These are phyloP conservation scores for Ciconia boyciana DNA, from an alignment of 2,113 vertebrate genomes.

Conservation along the genomic window DNA sequence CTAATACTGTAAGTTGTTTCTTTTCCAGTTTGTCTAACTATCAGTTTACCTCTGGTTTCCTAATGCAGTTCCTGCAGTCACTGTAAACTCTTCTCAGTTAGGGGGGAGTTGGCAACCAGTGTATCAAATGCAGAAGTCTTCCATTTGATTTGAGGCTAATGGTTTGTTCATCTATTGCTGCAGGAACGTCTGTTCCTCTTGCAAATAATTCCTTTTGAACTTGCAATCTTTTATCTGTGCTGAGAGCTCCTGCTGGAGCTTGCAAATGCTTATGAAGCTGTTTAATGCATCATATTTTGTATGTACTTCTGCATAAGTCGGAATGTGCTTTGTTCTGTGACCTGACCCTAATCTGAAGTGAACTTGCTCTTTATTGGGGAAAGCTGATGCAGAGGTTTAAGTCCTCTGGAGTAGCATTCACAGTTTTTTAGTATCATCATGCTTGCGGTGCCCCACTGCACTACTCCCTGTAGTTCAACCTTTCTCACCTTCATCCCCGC, in stretches of 20 bases:
- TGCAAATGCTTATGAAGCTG: background rate
- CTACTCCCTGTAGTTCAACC: background rate
- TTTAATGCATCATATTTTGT: background rate
- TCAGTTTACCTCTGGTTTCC: background rate
- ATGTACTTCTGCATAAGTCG: background rate
- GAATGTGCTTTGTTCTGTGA: background rate
- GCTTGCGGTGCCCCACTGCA: background rate
- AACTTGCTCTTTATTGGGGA: background rate
- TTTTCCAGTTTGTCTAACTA: background rate
- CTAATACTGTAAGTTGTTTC: background rate
- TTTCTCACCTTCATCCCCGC: background rate
- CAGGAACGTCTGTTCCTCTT: background rate
- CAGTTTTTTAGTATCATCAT: background rate
- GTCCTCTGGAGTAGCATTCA: background rate
- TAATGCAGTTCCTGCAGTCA: background rate
- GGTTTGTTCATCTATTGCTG: background rate
- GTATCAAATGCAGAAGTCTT: background rate
- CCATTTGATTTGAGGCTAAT: background rate
- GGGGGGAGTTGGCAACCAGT: background rate
- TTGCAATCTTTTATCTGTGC: background rate
- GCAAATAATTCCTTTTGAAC: background rate
- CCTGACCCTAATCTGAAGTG: background rate
- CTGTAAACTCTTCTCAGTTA: background rate
- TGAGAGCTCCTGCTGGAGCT: background rate
- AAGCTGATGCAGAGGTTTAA: background rate